A percentile compares a stretch with the other conserved stretches of the same genome.
These are phyloP conservation scores for Prunella fulvescens DNA, from an alignment of 2,113 vertebrate genomes.

Conservation along the genomic window DNA sequence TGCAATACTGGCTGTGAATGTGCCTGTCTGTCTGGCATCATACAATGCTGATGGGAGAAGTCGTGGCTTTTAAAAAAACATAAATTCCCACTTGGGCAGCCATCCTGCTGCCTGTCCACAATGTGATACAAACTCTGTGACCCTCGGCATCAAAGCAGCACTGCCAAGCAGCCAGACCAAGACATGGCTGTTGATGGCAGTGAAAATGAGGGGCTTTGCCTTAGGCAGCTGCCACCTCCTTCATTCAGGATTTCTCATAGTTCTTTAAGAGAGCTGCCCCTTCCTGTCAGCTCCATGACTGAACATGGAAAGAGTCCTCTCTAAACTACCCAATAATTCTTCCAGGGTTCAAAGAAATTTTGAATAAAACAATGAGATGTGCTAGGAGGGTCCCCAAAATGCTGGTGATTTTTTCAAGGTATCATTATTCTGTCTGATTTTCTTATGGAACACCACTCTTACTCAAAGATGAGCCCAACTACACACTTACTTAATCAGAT, in stretches of 20 bases:
- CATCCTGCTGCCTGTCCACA: neutral
- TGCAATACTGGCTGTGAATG: neutral
- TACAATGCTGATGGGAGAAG: neutral
- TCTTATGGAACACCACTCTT: neutral
- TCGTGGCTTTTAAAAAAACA: neutral
- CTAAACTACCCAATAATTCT: neutral
- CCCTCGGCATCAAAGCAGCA: neutral
- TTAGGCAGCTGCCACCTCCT: neutral
- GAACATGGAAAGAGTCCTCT: neutral
- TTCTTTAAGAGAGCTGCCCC: neutral
- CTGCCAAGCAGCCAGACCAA: neutral
- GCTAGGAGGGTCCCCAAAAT: neutral
- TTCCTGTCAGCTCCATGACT: neutral
- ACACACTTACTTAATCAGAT: neutral
- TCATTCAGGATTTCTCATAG: neutral
- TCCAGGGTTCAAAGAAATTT: neutral
- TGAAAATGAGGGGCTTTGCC: neutral
- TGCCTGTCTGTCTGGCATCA: neutral
- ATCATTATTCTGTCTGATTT: neutral
- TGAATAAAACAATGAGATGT: neutral
- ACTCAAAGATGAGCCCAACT: neutral
- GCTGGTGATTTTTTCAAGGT: accelerated
- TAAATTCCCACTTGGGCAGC: neutral
- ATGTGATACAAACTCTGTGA: neutral
- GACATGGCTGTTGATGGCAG: accelerated